Conservation (phyloP, 2,113 vertebrate genomes). For the Chloropsis hardwickii region DNA sequence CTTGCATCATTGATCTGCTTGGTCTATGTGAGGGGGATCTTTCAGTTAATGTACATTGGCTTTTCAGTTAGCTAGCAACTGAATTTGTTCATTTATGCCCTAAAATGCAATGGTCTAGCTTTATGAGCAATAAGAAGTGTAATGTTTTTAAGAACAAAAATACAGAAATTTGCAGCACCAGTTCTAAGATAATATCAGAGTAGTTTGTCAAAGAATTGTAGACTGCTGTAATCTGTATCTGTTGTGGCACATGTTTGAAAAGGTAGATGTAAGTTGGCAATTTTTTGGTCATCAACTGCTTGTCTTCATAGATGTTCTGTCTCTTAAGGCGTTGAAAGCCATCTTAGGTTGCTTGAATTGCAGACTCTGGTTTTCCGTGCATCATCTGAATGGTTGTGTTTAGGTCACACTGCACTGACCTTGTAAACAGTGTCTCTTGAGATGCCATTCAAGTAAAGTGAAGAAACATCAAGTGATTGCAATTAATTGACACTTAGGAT, state of each 20-base stretch:
- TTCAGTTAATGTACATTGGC: neutral
- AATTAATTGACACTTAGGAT: neutral
- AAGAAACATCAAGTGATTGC: neutral
- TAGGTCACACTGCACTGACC: neutral
- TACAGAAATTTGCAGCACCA: neutral
- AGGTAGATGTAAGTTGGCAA: neutral
- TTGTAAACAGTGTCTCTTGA: neutral
- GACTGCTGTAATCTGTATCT: neutral
- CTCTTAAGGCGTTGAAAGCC: neutral
- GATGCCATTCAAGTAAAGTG: neutral
- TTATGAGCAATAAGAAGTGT: neutral
- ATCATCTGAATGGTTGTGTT: neutral
- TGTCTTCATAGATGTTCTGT: neutral
- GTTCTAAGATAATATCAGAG: neutral
- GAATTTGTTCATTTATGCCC: neutral
- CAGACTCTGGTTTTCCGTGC: neutral
- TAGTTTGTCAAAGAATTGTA: neutral
- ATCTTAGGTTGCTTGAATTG: neutral
- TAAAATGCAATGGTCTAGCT: neutral
- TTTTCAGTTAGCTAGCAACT: neutral
- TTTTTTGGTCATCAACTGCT: neutral
- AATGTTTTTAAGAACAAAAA: neutral
- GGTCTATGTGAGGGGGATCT: neutral
- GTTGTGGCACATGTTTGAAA: neutral
- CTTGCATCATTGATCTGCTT: neutral